Conservation (phyloP, 2,888 invertebrate genomes). For the Leptopilina drosophilae region DNA sequence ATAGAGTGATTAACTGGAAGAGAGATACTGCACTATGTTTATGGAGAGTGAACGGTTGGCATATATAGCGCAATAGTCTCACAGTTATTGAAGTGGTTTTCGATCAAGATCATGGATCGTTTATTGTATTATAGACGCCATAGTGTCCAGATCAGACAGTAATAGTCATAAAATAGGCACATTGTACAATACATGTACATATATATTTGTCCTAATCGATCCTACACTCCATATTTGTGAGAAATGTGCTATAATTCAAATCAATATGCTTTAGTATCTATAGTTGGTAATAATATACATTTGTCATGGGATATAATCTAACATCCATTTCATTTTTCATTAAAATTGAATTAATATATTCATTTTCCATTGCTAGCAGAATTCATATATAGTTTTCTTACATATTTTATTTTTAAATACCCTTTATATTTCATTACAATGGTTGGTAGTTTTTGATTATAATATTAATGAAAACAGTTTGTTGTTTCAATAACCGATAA, state of each 20-base stretch:
- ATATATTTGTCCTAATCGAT: constrained; percentile 20
- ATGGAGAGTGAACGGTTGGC: constrained; percentile 16
- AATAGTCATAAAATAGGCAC: constrained; percentile 28
- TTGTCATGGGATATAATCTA: not conserved
- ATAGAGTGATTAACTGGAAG: constrained; percentile 37
- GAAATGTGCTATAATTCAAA: constrained; percentile 5
- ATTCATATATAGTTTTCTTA: too few species aligned
- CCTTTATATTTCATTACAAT: too few species aligned
- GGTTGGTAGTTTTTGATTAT: too few species aligned
- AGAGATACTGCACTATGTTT: constrained; percentile 27
- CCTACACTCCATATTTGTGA: constrained; percentile 7
- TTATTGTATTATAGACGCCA: constrained; percentile 28
- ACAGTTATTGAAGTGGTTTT: constrained; percentile 32
- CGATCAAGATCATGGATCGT: constrained; percentile 37
- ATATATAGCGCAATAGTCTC: not conserved
- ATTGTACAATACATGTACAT: not conserved
- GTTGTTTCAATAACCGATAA: too few species aligned
- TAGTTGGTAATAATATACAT: constrained; percentile 4
- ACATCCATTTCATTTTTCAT: not conserved
- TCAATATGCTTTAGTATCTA: not conserved
- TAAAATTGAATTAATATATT: not conserved
- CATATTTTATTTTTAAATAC: too few species aligned
- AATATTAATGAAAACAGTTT: too few species aligned
- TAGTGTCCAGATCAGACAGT: constrained; percentile 16
- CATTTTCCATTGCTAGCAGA: too few species aligned